Evolutionary conservation across 2,113 vertebrate genomes (phyloP).

Genomic region (Cervus canadensis): DNA sequence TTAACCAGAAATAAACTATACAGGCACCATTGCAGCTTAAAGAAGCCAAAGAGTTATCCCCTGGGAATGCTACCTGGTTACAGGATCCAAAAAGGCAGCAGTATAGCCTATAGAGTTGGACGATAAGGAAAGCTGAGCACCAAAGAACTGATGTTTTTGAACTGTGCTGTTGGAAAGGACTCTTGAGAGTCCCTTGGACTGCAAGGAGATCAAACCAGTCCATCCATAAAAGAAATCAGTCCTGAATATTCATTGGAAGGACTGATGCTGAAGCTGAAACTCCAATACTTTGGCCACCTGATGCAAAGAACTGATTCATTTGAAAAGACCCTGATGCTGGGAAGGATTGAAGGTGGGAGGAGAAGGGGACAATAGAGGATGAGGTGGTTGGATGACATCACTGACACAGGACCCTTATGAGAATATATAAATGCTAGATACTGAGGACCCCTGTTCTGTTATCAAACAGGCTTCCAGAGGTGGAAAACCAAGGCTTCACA

Average conservation of each 20-base stretch:
- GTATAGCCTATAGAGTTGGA: neutral
- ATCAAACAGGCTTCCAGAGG: neutral
- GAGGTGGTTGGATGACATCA: neutral
- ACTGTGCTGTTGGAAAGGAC: neutral
- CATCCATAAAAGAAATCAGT: neutral
- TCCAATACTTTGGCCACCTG: neutral
- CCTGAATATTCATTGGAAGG: neutral
- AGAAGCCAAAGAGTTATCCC: neutral
- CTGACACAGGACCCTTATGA: neutral
- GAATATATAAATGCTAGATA: neutral
- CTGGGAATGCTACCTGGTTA: neutral
- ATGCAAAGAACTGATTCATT: neutral
- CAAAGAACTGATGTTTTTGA: neutral
- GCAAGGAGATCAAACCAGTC: neutral
- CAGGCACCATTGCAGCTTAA: too few relatives aligned
- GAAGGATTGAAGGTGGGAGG: neutral
- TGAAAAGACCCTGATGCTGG: neutral
- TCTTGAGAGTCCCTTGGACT: neutral
- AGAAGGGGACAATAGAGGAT: neutral
- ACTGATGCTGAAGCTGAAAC: neutral
- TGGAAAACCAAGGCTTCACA: neutral
- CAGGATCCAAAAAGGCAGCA: neutral
- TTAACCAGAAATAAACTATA: neutral
- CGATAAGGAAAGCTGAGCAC: neutral
- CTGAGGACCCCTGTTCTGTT: neutral